Evolutionary conservation across 2,888 invertebrate genomes (phyloP).

Genomic region (Dicyrtomina minuta): DNA sequence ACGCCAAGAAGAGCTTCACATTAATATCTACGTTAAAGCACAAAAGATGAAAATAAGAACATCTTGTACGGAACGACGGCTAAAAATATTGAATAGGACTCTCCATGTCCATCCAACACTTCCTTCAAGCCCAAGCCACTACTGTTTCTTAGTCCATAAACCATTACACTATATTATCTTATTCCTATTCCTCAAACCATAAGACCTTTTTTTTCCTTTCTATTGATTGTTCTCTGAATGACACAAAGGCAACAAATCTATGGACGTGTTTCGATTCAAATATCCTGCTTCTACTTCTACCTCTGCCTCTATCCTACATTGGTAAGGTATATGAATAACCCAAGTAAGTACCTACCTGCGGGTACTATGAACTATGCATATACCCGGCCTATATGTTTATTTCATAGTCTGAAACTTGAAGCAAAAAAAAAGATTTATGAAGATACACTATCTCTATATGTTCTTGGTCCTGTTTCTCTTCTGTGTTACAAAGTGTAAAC

Average conservation of each 20-base stretch:
- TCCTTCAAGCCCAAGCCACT: constrained; percentile 14
- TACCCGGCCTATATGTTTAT: too few relatives aligned
- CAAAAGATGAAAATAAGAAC: background rate
- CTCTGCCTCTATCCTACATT: background rate
- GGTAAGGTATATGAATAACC: too few relatives aligned
- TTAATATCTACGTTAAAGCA: too few relatives aligned
- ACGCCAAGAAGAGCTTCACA: too few relatives aligned
- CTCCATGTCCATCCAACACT: constrained; percentile 33
- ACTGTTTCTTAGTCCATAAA: constrained; percentile 24
- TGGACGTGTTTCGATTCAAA: constrained; percentile 17
- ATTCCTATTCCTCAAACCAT: too few relatives aligned
- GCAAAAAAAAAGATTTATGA: background rate
- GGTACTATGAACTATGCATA: too few relatives aligned
- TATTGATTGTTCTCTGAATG: constrained; percentile 17
- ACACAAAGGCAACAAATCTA: constrained; percentile 23
- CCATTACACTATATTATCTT: constrained; percentile 26
- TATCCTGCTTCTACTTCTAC: too few relatives aligned
- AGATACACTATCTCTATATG: constrained; percentile 1
- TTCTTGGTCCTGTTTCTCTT: background rate
- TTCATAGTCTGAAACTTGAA: too few relatives aligned
- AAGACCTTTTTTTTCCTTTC: constrained; percentile 25
- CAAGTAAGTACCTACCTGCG: too few relatives aligned
- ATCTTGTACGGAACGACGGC: background rate
- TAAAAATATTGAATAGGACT: constrained; percentile 8
- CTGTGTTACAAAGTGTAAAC: background rate